phyloP scores from a whole-genome alignment of 2,113 vertebrate genomes.

The Proteles cristata region DNA sequence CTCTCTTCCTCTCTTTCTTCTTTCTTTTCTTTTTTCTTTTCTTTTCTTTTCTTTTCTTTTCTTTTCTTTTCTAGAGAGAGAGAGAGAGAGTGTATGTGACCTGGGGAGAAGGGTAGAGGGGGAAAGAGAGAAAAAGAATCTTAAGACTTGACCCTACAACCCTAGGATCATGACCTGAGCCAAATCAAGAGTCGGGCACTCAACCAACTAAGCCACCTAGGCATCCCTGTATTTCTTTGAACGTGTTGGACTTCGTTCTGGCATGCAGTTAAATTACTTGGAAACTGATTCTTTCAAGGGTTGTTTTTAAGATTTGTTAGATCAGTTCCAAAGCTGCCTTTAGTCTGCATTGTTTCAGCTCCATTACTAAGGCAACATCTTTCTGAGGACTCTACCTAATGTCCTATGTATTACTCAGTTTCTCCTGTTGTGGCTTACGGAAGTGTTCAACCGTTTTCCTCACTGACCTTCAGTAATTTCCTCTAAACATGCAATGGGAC shows the following conservation, averaged over 20 bases:
- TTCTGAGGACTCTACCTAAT: background rate
- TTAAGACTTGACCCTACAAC: no score
- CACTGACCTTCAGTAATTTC: background rate
- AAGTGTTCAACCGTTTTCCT: background rate
- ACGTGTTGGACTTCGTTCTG: background rate
- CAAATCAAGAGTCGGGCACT: no score
- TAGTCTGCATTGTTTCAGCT: background rate
- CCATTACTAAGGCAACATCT: background rate
- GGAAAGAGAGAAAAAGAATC: no score
- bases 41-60: no score
- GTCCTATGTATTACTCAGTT: background rate
- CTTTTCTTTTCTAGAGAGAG: no score
- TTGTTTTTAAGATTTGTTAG: conserved; percentile 27
- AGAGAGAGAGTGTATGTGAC: no score
- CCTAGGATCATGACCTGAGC: no score
- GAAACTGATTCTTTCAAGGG: background rate
- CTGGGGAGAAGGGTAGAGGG: no score
- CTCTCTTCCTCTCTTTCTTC: no score
- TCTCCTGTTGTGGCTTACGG: background rate
- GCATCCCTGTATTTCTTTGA: background rate
- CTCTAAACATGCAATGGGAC: background rate
- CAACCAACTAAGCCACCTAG: no score
- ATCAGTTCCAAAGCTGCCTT: background rate
- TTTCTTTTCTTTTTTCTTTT: no score
- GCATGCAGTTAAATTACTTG: background rate